Percentiles rank a stretch among this genome's conserved stretches.
Evolutionary conservation across 2,888 invertebrate species (phyloP).

Genomic region (Melanotus villosus): DNA sequence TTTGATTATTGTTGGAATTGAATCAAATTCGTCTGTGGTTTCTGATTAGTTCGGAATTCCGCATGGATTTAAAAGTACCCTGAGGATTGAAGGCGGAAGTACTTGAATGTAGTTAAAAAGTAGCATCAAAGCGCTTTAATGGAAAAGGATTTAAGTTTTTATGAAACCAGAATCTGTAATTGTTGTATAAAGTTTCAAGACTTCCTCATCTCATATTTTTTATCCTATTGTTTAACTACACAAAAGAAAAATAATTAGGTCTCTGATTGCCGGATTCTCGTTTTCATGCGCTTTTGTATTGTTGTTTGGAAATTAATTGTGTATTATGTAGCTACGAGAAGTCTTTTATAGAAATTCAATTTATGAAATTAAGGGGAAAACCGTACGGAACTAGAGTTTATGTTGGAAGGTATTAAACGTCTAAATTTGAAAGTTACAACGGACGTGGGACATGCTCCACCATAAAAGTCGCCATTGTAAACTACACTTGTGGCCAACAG

Average conservation of each 20-base stretch:
- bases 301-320: constrained; percentile 10
- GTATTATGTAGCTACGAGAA: neutral
- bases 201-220: constrained; percentile 21
- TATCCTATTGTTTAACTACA: constrained; percentile 11
- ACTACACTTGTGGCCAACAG: constrained; percentile 49
- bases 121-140: too few relatives aligned
- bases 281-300: constrained; percentile 23
- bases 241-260: constrained; percentile 25
- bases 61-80: too few relatives aligned
- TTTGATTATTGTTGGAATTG: too few relatives aligned
- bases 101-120: too few relatives aligned
- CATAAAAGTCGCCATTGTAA: constrained; percentile 32
- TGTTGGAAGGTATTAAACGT: neutral
- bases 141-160: too few relatives aligned
- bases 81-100: too few relatives aligned
- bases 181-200: constrained; percentile 12
- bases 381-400: neutral
- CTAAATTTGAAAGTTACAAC: neutral
- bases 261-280: constrained; percentile 3
- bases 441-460: constrained; percentile 5
- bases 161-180: neutral
- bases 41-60: too few relatives aligned
- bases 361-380: neutral
- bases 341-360: neutral
- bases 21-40: too few relatives aligned